These are phyloP conservation scores for Phenganax stokvisi DNA, from an alignment of 92 coral and sea anemone genomes.

Conservation along the genomic window DNA sequence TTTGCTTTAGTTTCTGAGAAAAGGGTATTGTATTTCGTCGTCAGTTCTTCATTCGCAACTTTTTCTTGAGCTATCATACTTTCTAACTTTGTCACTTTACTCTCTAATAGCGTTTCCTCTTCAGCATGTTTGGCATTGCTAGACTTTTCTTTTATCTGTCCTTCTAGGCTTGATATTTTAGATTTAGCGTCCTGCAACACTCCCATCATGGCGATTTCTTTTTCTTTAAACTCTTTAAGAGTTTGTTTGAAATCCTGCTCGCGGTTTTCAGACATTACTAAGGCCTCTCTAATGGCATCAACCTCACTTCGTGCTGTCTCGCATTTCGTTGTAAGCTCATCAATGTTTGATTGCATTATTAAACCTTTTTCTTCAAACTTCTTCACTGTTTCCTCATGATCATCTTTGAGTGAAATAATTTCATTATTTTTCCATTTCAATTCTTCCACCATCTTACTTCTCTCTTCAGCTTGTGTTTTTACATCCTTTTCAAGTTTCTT, in stretches of 20 bases:
- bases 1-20: constrained; percentile 36
- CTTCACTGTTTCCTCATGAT: constrained; percentile 49
- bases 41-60: neutral
- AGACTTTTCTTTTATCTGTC: constrained; percentile 9
- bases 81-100: constrained; percentile 51
- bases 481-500: constrained; percentile 24
- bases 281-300: neutral
- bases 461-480: constrained; percentile 4
- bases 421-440: constrained; percentile 45
- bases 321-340: neutral
- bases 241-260: neutral
- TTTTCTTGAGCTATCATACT: constrained; percentile 33
- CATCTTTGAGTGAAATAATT: constrained; percentile 51
- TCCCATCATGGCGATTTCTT: constrained; percentile 41
- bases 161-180: neutral
- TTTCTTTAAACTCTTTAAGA: constrained; percentile 53
- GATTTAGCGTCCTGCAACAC: constrained; percentile 32
- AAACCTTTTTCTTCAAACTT: constrained; percentile 50
- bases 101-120: constrained; percentile 3
- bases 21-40: constrained; percentile 39
- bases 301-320: neutral
- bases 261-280: constrained; percentile 5
- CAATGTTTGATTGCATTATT: neutral
- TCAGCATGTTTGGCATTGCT: neutral
- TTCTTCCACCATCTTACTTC: constrained; percentile 42